These are phyloP conservation scores for Hydractinia symbiolongicarpus DNA, from an alignment of 30 jellyfish, hydroid and myxozoan genomes.

Conservation along the genomic window DNA sequence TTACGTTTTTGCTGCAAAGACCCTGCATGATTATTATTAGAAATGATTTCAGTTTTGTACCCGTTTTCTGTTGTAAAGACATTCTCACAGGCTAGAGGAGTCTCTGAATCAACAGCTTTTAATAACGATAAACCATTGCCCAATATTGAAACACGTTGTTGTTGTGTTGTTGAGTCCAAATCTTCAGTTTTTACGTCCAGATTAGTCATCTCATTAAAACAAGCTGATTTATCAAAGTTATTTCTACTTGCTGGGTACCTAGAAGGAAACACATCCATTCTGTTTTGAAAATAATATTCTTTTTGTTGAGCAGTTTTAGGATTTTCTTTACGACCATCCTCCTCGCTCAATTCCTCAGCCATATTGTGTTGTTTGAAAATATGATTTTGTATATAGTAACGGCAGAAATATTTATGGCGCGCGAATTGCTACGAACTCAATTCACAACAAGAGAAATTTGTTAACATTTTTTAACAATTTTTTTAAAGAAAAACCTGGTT, in stretches of 20 bases:
- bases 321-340: background rate
- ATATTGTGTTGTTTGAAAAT: background rate
- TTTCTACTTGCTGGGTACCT: background rate
- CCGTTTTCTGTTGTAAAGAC: no score
- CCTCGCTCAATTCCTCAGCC: conserved; percentile 5
- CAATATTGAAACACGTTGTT: no score
- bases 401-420: background rate
- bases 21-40: no score
- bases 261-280: conserved; percentile 12
- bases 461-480: background rate
- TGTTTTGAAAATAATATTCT: background rate
- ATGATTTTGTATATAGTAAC: background rate
- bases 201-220: background rate
- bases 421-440: background rate
- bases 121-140: background rate
- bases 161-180: background rate
- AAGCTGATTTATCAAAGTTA: background rate
- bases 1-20: background rate
- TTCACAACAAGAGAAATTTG: no score
- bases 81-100: background rate
- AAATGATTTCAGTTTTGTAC: no score
- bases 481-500: background rate
- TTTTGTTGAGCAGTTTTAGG: background rate
- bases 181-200: conserved; percentile 18
- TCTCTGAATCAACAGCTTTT: background rate